Evolutionary conservation across 2,797 vertebrate species (phyloP).

Genomic region (Parotocinclus haroldoi): DNA sequence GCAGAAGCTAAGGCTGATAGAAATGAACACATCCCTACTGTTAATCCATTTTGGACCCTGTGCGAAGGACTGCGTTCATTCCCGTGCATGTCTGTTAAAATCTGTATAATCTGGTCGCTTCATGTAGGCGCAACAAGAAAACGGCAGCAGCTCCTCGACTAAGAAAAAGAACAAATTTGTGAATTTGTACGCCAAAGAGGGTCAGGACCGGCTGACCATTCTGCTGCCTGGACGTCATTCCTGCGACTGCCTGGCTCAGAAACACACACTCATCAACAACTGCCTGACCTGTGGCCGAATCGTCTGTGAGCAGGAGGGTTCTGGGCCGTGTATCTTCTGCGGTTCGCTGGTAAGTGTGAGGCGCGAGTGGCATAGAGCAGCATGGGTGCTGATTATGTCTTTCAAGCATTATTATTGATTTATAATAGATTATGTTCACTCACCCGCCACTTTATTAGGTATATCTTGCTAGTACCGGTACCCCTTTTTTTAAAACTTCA

Average conservation of each 20-base stretch:
- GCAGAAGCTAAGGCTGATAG: no score
- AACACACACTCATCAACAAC: conserved; percentile 94
- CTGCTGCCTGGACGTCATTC: conserved; percentile 84
- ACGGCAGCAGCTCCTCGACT: conserved; percentile 55
- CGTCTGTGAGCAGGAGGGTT: conserved; percentile 93
- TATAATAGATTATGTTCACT: no score
- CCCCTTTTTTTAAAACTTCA: no score
- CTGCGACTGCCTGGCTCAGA: conserved; percentile 94
- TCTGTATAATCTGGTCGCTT: conserved; percentile 3
- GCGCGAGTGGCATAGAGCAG: no score
- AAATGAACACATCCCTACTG: no score
- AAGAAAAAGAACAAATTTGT: conserved; percentile 93
- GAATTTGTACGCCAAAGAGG: conserved; percentile 87
- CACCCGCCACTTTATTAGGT: no score
- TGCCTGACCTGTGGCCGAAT: conserved; percentile 93
- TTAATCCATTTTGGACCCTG: no score
- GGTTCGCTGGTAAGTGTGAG: conserved; percentile 76
- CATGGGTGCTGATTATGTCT: no score
- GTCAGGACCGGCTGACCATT: conserved; percentile 84
- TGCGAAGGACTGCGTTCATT: no score
- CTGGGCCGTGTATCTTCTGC: conserved; percentile 94
- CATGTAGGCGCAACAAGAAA: conserved; percentile 83
- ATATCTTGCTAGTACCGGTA: no score
- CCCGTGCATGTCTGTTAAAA: no score
- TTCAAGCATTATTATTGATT: no score